Evolutionary conservation across 2,888 invertebrate genomes (phyloP).

Genomic region (Pachymerium ferrugineum): DNA sequence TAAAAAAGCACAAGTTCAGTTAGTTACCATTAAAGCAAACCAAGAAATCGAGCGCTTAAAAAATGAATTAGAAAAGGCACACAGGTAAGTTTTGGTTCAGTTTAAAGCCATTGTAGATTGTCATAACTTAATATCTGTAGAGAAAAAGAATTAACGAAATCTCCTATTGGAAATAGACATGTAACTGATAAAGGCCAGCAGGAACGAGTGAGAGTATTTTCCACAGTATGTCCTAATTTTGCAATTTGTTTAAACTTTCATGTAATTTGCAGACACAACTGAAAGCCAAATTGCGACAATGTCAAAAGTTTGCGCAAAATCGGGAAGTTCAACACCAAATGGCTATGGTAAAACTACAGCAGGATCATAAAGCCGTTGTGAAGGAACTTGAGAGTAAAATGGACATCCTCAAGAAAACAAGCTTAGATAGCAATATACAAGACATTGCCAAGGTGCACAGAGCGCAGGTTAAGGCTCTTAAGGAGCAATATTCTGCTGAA

Average conservation of each 20-base stretch:
- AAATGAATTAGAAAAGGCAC: neutral
- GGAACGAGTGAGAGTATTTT: neutral
- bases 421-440: neutral
- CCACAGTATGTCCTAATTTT: too few species aligned
- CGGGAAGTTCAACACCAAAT: conserved; percentile 4
- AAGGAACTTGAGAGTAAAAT: neutral
- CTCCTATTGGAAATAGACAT: neutral
- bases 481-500: conserved; percentile 6
- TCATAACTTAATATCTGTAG: neutral
- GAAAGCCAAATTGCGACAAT: neutral
- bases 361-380: neutral
- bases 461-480: neutral
- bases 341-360: neutral
- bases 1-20: neutral
- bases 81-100: neutral
- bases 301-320: neutral
- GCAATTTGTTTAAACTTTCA: neutral
- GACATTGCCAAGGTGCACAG: neutral
- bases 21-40: neutral
- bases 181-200: neutral
- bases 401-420: neutral
- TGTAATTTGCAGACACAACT: neutral
- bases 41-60: neutral
- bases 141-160: neutral
- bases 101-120: neutral